These are phyloP conservation scores for Sorex fumeus DNA, from an alignment of 2,113 vertebrate species.

Conservation along the genomic window DNA sequence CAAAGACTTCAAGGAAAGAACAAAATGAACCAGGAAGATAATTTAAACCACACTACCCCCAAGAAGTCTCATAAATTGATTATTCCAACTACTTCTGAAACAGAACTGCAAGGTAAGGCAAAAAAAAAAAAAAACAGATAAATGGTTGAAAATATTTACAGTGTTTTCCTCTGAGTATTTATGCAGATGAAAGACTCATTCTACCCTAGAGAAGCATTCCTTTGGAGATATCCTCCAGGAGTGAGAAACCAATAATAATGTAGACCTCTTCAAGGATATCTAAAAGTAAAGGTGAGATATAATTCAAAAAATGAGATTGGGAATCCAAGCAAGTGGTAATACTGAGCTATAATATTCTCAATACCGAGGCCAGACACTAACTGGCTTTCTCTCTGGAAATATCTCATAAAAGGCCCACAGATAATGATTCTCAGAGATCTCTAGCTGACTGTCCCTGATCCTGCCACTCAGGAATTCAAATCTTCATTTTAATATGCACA, in stretches of 20 bases:
- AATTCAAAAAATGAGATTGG: not conserved
- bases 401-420: not conserved
- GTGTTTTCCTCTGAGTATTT: not conserved
- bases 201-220: not conserved
- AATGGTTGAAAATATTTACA: constrained; percentile 33
- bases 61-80: not conserved
- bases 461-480: not conserved
- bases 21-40: constrained; percentile 22
- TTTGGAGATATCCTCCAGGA: not conserved
- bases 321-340: not conserved
- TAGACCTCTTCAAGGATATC: not conserved
- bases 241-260: not conserved
- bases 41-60: not conserved
- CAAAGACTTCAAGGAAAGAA: not conserved
- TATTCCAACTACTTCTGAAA: not conserved
- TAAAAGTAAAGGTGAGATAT: not conserved
- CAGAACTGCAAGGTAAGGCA: not conserved
- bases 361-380: not conserved
- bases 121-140: not conserved
- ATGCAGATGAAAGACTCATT: not conserved
- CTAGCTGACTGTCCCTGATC: not conserved
- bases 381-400: constrained; percentile 35
- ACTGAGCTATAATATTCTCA: not conserved
- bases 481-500: constrained; percentile 46
- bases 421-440: not conserved